Base-by-base conservation (phyloP, 2,888 invertebrate species). In the Furcula furcula region DNA sequence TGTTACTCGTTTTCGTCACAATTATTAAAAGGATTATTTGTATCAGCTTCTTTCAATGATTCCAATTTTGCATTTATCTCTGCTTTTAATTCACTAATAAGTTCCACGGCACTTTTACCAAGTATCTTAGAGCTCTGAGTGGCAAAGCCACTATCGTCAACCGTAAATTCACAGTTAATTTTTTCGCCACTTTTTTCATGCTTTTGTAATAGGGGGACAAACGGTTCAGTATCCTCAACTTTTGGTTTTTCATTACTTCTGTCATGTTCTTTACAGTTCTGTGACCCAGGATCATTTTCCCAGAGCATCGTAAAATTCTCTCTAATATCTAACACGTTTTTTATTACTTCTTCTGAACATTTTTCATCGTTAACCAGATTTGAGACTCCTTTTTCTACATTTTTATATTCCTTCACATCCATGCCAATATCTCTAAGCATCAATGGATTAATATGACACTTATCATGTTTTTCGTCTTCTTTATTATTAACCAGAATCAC, bases 31-130 rank as follows among this genome's bases (percentile, higher is more conserved):
- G 15, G n/a, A 2, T 27, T n/a, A 6, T 11, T 18, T 5, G 28
- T 27, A 6, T 34, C 22, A 1, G 35, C 26, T 18, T 49, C 47
- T 19, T 47, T 42, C 1, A 40, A 9, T 7, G 38, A 35, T 3
- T 46, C 40, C 26, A 58, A 32, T 9, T 43, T 51, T 0, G 47
- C 51, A 6, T 32, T 20, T 13, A 60, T 51, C 29, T 63, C 58
- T 3, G 46, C 36, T 41, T 55, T 57, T 1, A 61, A 22, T 31
- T 59, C 53, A 7, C 23, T 16, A 19, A 62, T 58, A 3, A 50
- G 15, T 14, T 31, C 18, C 7, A 18, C 28, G 10, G 11, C 28
- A 9, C 11, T 16, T 9, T 28, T 28, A 0, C 15, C 28, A 14
- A 18, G 11, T 5, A 6, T 18, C 1, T 2, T 18, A 7, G 10